Evolutionary conservation across 2,888 invertebrate species (phyloP).

Genomic region (Idaea dimidiata): DNA sequence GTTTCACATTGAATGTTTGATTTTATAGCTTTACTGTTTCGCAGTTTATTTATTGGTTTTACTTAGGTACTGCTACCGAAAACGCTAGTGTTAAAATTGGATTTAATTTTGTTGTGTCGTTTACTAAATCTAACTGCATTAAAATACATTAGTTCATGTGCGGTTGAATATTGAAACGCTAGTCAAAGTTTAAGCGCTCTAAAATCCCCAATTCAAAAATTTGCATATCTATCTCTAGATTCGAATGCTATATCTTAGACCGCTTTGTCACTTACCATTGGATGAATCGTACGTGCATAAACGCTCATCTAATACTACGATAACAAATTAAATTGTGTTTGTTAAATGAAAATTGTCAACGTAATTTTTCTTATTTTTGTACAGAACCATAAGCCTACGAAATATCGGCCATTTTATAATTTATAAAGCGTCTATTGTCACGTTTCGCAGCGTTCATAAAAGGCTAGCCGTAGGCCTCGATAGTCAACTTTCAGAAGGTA

Average conservation of each 20-base stretch:
- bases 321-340: too few species aligned
- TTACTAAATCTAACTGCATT: background rate
- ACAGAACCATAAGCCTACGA: background rate
- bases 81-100: background rate
- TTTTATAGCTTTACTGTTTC: background rate
- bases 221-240: too few species aligned
- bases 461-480: constrained; percentile 22
- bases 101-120: background rate
- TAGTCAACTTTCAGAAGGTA: background rate
- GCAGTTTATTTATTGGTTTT: background rate
- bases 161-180: background rate
- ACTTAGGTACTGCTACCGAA: background rate
- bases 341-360: too few species aligned
- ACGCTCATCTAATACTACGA: too few species aligned
- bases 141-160: background rate
- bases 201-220: too few species aligned
- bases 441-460: constrained; percentile 23
- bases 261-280: too few species aligned
- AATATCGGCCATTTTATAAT: constrained; percentile 18
- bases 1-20: background rate
- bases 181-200: too few species aligned
- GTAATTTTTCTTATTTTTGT: background rate
- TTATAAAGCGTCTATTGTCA: constrained; percentile 26
- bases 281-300: too few species aligned
- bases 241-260: too few species aligned